Percentiles rank a stretch among this genome's conserved stretches.
phyloP scores from a whole-genome alignment of 2,888 invertebrate species.

The Drosophila ustulata region DNA sequence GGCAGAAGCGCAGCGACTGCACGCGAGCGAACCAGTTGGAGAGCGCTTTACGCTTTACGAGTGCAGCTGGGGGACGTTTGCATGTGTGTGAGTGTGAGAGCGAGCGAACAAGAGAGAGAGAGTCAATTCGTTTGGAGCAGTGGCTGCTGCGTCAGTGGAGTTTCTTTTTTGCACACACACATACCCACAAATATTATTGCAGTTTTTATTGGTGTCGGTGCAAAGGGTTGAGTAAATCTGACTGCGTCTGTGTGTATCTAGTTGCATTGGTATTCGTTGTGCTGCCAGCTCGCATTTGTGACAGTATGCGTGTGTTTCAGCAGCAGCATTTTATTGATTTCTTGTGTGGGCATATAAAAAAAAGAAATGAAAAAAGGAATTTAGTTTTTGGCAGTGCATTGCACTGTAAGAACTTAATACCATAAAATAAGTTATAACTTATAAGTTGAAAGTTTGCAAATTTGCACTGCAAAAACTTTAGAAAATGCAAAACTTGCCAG shows the following conservation, averaged over 20 bases:
- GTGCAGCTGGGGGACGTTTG: slow-evolving; percentile 55
- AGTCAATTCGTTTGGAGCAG: slow-evolving; percentile 46
- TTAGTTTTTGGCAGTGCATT: slow-evolving; percentile 36
- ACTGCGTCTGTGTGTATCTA: slow-evolving; percentile 33
- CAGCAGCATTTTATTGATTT: slow-evolving; percentile 69
- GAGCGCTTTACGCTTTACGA: slow-evolving; percentile 24
- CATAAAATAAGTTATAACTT: slow-evolving; percentile 34
- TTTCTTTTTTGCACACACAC: slow-evolving; percentile 54
- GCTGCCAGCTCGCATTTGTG: no score
- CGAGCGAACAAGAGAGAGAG: slow-evolving; percentile 10
- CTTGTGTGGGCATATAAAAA: slow-evolving; percentile 30
- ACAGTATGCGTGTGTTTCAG: slow-evolving; percentile 24
- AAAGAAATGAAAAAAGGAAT: slow-evolving; percentile 37
- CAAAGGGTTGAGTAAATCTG: slow-evolving; percentile 57
- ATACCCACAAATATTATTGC: slow-evolving; percentile 43
- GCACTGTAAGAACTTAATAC: slow-evolving; percentile 15
- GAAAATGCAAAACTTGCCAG: slow-evolving; percentile 27
- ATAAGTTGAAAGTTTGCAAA: slow-evolving; percentile 34
- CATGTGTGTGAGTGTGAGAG: slow-evolving; percentile 41
- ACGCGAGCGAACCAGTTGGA: slow-evolving; percentile 46
- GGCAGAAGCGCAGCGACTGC: slow-evolving; percentile 35
- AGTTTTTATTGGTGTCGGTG: slow-evolving; percentile 56
- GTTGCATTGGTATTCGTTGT: slow-evolving; percentile 49
- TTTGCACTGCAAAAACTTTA: slow-evolving; percentile 29
- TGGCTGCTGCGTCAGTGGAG: slow-evolving; percentile 58